Evolutionary conservation across 2,888 invertebrate genomes (phyloP), one percentile per base, ranked within the genome.

Genomic region (Dryomyza anilis): DNA sequence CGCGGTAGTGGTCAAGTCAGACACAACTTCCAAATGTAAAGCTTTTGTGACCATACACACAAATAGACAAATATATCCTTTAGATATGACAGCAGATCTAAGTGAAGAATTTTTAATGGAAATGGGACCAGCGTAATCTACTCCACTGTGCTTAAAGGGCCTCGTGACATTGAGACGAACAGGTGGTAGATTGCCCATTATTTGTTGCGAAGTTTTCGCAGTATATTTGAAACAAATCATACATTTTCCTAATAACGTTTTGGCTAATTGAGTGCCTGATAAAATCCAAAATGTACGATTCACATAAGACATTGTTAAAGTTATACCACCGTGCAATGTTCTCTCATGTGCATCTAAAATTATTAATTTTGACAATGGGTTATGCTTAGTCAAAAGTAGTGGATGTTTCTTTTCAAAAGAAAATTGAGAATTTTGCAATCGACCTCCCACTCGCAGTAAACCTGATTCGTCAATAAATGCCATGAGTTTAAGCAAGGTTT

Each of bases 101-200:
- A 62, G 10, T n/a, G 10, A 19, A 12, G 67, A 64, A 2, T n/a
- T 25, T 50, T 66, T 66, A 6, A 63, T 16, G 12, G 14, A 64
- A 57, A 58, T 12, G n/a, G 67, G 69, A 21, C 70, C 68, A 23
- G 66, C 69, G 29, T 67, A 69, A 57, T 72, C 72, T 2, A 71
- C 64, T 2, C 72, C 70, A 16, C 61, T 67, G 46, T 65, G 55
- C 8, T 55, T 56, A 46, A 72, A 71, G 19, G 70, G 70, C 12
- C 46, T 33, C 6, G 58, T 30, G 1, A 48, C 48, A n/a, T 63
- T 56, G 8, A 70, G 19, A 8, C 68, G 59, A 21, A 66, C 68
- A 2, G 39, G 5, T 21, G 58, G 64, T 8, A 59, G 23, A 60
- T 52, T 58, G 25, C 45, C 60, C 75, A 78, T 76, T 6, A 70